Evolutionary conservation across 2,888 invertebrate species (phyloP).

Genomic region (Slavum lentiscoides): DNA sequence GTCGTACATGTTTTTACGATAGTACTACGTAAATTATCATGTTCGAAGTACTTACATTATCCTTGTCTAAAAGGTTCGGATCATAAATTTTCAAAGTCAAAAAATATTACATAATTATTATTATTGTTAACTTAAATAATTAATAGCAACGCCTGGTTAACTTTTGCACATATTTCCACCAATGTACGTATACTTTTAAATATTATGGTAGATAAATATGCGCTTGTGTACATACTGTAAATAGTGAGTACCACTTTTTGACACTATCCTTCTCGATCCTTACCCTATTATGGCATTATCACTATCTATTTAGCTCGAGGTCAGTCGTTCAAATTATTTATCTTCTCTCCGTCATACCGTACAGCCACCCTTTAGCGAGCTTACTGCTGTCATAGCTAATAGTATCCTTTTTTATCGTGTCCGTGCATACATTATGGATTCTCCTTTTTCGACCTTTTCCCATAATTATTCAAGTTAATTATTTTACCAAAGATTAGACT

Average conservation of each 20-base stretch:
- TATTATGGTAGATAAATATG: background rate
- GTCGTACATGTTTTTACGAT: too few species aligned
- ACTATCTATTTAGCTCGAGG: constrained; percentile 4
- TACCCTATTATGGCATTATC: constrained; percentile 1
- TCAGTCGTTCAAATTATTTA: constrained; percentile 33
- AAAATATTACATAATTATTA: too few species aligned
- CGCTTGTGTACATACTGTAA: background rate
- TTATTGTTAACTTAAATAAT: too few species aligned
- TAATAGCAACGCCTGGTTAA: too few species aligned
- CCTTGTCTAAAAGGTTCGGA: too few species aligned
- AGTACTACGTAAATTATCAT: too few species aligned
- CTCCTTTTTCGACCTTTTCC: background rate
- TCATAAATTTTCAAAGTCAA: too few species aligned
- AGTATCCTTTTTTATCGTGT: background rate
- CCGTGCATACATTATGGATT: background rate
- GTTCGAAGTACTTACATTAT: too few species aligned
- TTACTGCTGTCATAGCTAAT: too few species aligned
- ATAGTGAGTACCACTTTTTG: background rate
- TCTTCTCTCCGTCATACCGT: constrained; percentile 7
- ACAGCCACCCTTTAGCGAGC: background rate
- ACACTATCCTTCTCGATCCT: background rate
- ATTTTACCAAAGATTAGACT: background rate
- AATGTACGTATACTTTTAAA: too few species aligned
- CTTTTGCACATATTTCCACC: too few species aligned
- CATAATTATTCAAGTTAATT: background rate